Evolutionary conservation across 2,797 vertebrate genomes (phyloP), one percentile per base, ranked within the genome.

Genomic region (Gymnocypris eckloni): DNA sequence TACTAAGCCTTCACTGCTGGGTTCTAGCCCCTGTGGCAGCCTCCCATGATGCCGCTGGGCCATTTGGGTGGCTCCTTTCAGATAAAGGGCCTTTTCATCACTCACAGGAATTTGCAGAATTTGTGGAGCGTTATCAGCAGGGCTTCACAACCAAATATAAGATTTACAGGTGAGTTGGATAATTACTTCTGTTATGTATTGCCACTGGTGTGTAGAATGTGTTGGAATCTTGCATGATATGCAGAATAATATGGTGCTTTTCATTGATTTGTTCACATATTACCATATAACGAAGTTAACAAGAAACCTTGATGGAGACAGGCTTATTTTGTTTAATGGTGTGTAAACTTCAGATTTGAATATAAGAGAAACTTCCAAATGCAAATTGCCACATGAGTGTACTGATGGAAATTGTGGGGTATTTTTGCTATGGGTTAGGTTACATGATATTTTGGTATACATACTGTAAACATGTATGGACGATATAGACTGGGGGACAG

Each of bases 121-220:
- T 98, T 93, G 96, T 96, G 90, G 97, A 98, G 94, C 96, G 97
- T 95, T 97, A 97, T 94, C 97, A 96, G 86, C 98, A 98, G 93
- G 97, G 98, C 94, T 99, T 98, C 96, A 97, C 95, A 93, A 98
- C 98, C 87, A 97, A 97, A 95, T 99, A 99, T 96, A 98, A 98
- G 95, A 99, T 99, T 93, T 99, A 99, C 97, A 98, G 98, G 98
- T 99, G 96, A 95, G 94, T 81, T 45, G 28, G 25, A 16, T 15
- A 13, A 72, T 75, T 33, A n/a, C 15, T 52, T 22, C 52, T 41
- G 12, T 52, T 22, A 25, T 82, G 75, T 41, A 43, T 79, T 54
- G 66, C 22, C 33, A 9, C 28, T n/a, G 22, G 25, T 41, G 37
- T 61, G 25, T 33, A 54, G 37, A 67, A 61, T 77, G 16, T 78